Evolutionary conservation across 2,797 vertebrate genomes (phyloP).

Genomic region (Chloroceryle inda): DNA sequence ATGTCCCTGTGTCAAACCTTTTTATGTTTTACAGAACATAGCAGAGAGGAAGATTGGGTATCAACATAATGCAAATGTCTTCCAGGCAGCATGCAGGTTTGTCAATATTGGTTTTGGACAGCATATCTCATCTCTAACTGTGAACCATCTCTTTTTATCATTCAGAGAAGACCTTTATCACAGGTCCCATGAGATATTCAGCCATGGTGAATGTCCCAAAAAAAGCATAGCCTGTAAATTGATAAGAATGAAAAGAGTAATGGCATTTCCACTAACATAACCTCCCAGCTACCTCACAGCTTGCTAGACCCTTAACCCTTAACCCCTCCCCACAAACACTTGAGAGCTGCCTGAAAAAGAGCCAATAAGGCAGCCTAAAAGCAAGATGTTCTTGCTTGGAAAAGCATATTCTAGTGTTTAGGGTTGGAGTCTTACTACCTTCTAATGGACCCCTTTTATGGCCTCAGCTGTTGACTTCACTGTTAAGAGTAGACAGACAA

Average conservation of each 20-base stretch:
- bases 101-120: constrained; percentile 68
- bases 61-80: constrained; percentile 35
- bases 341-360: constrained; percentile 41
- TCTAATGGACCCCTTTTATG: constrained; percentile 54
- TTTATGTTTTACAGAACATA: neutral
- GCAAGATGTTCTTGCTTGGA: constrained; percentile 19
- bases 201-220: constrained; percentile 7
- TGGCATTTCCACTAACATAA: constrained; percentile 63
- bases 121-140: constrained; percentile 4
- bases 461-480: constrained; percentile 46
- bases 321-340: constrained; percentile 16
- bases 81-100: constrained; percentile 9
- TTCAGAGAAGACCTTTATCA: constrained; percentile 51
- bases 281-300: constrained; percentile 49
- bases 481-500: constrained; percentile 15
- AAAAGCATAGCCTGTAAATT: constrained; percentile 60
- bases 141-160: constrained; percentile 32
- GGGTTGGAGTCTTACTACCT: constrained; percentile 40
- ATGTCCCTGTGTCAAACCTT: neutral
- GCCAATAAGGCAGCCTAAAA: constrained; percentile 52
- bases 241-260: constrained; percentile 51
- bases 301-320: constrained; percentile 29
- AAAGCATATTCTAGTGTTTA: constrained; percentile 35
- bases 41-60: neutral
- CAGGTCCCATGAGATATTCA: constrained; percentile 49